A percentile compares a stretch with the other conserved stretches of the same genome.
Evolutionary conservation across 1,140 invertebrate genomes (phyloP).

Genomic region (Leptonema lineaticorne): DNA sequence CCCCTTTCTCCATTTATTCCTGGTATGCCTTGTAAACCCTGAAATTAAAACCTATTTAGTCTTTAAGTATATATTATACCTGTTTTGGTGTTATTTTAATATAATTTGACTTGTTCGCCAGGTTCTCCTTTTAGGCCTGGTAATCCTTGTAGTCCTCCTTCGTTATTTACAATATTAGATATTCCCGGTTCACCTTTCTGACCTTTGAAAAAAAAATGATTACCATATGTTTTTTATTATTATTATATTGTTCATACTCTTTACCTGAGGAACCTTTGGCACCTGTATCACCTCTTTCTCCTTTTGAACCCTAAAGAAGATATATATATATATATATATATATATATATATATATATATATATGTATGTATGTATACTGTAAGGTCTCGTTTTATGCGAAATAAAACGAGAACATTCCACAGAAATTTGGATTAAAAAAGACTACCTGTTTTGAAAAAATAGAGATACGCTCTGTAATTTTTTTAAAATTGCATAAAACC

Average conservation of each 20-base stretch:
- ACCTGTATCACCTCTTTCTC: neutral
- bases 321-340: constrained; percentile 17
- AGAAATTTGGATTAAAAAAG: too few relatives aligned
- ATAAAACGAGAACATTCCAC: too few relatives aligned
- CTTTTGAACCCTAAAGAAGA: constrained; percentile 20
- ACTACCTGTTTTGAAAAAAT: too few relatives aligned
- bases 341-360: too few relatives aligned
- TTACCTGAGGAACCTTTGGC: constrained; percentile 23
- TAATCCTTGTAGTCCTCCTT: constrained; percentile 52
- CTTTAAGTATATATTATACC: too few relatives aligned
- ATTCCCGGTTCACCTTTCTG: constrained; percentile 13
- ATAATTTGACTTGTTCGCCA: constrained; percentile 57
- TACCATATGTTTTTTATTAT: neutral
- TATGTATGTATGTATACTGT: too few relatives aligned
- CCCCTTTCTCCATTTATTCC: neutral
- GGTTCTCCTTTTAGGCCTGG: constrained; percentile 44
- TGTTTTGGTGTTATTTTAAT: constrained; percentile 50
- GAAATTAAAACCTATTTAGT: too few relatives aligned
- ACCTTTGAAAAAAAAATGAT: neutral
- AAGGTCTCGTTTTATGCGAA: too few relatives aligned
- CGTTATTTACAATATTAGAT: neutral
- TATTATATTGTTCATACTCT: neutral
- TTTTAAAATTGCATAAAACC: too few relatives aligned
- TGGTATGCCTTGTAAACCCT: constrained; percentile 18
- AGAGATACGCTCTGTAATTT: too few relatives aligned